Evolutionary conservation across 2,113 vertebrate genomes (phyloP).

Genomic region (Notothenia rossii): DNA sequence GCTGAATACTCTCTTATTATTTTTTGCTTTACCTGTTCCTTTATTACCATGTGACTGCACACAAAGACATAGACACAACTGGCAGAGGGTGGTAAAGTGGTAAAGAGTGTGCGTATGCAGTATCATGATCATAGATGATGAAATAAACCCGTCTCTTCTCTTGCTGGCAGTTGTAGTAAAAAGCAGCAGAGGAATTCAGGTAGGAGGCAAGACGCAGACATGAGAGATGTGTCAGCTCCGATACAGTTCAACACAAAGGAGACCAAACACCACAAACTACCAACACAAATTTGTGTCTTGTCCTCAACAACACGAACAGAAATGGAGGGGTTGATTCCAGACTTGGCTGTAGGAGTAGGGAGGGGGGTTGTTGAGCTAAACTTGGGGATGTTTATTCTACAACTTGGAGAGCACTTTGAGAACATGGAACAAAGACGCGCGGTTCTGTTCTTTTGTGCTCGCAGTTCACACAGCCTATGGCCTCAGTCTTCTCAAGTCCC

Average conservation of each 20-base stretch:
- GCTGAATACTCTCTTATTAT: conserved; percentile 41
- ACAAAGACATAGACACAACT: conserved; percentile 32
- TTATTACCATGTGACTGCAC: conserved; percentile 39
- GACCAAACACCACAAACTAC: conserved; percentile 56
- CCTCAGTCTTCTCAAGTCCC: conserved; percentile 60
- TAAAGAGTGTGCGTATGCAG: conserved; percentile 41
- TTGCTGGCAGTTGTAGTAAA: conserved; percentile 51
- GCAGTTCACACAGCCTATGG: conserved; percentile 68
- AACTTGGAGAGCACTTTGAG: conserved; percentile 63
- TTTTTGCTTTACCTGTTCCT: conserved; percentile 32
- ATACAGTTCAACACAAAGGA: conserved; percentile 60
- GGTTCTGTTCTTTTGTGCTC: conserved; percentile 62
- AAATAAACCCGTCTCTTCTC: conserved; percentile 55
- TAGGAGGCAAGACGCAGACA: conserved; percentile 61
- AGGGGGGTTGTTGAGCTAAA: conserved; percentile 32
- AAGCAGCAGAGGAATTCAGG: conserved; percentile 70
- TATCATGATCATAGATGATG: conserved; percentile 65
- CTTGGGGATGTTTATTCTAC: conserved; percentile 75
- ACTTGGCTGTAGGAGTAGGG: conserved; percentile 29
- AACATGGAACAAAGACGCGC: conserved; percentile 61
- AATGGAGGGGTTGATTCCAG: conserved; percentile 29
- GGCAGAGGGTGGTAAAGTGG: conserved; percentile 44
- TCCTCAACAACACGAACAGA: conserved; percentile 52
- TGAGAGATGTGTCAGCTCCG: conserved; percentile 63
- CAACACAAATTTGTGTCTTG: conserved; percentile 54